phyloP scores from a whole-genome alignment of 2,888 invertebrate genomes.

The Lithosia quadra region DNA sequence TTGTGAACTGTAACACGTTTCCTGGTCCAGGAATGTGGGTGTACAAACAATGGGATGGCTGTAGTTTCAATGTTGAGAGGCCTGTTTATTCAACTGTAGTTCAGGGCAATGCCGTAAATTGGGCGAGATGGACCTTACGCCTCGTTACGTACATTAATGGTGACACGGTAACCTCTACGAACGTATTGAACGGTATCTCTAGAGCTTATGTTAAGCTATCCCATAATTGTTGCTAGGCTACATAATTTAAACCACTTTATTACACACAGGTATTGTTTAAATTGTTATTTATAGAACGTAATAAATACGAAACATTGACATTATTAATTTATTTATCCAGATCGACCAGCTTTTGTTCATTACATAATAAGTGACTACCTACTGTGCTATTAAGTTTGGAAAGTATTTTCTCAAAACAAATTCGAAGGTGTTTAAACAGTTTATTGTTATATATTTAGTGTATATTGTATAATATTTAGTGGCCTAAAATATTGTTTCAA shows the following conservation, averaged over 20 bases:
- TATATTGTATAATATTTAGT: not conserved
- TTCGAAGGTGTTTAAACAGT: not conserved
- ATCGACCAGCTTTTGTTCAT: not conserved
- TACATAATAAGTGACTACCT: not conserved
- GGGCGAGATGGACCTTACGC: conserved; percentile 54
- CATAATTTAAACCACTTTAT: conserved; percentile 34
- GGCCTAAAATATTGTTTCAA: too few relatives aligned
- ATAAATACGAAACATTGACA: not conserved
- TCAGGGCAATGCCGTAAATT: conserved; percentile 57
- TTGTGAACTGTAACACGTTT: conserved; percentile 45
- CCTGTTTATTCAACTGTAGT: conserved; percentile 53
- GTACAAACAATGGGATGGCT: conserved; percentile 50
- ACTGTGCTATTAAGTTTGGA: not conserved
- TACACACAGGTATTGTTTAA: conserved; percentile 15
- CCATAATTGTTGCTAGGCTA: not conserved
- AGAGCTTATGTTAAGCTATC: not conserved
- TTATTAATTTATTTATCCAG: not conserved
- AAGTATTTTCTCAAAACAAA: not conserved
- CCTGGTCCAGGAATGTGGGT: conserved; percentile 51
- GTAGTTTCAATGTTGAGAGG: conserved; percentile 38
- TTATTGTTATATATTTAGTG: too few relatives aligned
- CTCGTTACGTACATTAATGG: conserved; percentile 52
- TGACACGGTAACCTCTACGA: conserved; percentile 46
- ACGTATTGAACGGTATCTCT: conserved; percentile 45
- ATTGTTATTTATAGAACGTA: conserved; percentile 16